A percentile compares a stretch with the other conserved stretches of the same genome.
Conservation (phyloP, 2,888 invertebrate species). For the Macrosiphum euphorbiae region DNA sequence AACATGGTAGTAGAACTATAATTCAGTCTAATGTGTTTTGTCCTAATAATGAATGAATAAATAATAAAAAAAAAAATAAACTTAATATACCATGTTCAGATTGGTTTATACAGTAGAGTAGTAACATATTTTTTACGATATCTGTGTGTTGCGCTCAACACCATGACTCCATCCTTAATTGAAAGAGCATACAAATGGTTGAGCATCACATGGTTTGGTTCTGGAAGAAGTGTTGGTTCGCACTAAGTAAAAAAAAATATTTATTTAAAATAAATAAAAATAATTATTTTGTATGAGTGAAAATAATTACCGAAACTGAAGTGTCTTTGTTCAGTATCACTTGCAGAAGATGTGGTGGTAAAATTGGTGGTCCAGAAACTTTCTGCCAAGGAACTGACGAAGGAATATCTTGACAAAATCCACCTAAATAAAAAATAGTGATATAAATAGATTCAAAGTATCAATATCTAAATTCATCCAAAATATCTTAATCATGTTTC, state of each 20-base stretch:
- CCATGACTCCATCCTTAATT: slow-evolving; percentile 99
- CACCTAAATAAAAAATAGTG: slow-evolving; percentile 69
- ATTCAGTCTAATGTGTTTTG: slow-evolving; percentile 18
- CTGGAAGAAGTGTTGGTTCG: slow-evolving; percentile 98
- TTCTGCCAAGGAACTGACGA: slow-evolving; percentile 93
- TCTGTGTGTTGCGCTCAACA: slow-evolving; percentile 96
- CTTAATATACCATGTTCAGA: slow-evolving; percentile 71
- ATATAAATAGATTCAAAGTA: neutral
- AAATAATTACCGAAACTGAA: slow-evolving; percentile 84
- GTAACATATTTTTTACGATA: slow-evolving; percentile 99
- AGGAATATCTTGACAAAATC: slow-evolving; percentile 84
- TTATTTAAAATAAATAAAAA: neutral
- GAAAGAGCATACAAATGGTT: slow-evolving; percentile 99
- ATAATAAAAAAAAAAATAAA: slow-evolving; percentile 43
- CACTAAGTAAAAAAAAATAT: slow-evolving; percentile 76
- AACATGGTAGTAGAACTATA: slow-evolving; percentile 3
- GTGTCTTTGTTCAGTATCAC: slow-evolving; percentile 99
- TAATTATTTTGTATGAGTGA: slow-evolving; percentile 29
- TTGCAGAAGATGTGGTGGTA: slow-evolving; percentile 98
- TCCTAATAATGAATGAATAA: slow-evolving; percentile 32
- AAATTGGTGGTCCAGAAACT: slow-evolving; percentile 92
- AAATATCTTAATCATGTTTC: neutral
- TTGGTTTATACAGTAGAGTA: slow-evolving; percentile 97
- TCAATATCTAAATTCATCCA: neutral
- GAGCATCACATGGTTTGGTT: slow-evolving; percentile 99